A percentile compares a stretch with the other conserved stretches of the same genome.
These are phyloP conservation scores for Chloroceryle aenea DNA, from an alignment of 2,113 vertebrate species.

Conservation along the genomic window DNA sequence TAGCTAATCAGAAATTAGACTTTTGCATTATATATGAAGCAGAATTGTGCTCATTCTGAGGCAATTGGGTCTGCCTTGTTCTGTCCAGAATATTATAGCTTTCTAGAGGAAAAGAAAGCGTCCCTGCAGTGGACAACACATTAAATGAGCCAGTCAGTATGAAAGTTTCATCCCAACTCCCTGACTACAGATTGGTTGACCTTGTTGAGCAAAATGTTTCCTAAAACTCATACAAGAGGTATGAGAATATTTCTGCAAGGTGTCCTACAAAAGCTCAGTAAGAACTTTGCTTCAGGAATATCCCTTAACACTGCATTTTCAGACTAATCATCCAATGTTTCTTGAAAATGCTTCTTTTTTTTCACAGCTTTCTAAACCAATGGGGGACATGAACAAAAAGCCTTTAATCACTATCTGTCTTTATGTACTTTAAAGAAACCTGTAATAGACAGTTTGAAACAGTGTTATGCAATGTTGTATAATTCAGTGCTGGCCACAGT, in stretches of 20 bases:
- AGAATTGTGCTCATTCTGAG: background rate
- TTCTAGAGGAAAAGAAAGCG: background rate
- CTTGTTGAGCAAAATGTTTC: background rate
- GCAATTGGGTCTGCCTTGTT: background rate
- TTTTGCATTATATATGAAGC: background rate
- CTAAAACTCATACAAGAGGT: background rate
- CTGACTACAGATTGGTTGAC: background rate
- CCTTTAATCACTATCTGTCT: conserved; percentile 30
- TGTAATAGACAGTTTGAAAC: conserved; percentile 19
- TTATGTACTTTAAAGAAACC: conserved; percentile 21
- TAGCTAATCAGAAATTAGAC: background rate
- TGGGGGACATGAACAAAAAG: background rate
- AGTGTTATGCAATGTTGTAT: conserved; percentile 1
- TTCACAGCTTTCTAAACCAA: background rate
- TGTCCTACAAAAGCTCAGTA: fast-evolving
- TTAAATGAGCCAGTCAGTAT: background rate
- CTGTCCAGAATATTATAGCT: background rate
- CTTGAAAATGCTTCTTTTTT: conserved; percentile 6
- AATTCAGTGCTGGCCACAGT: conserved; percentile 28
- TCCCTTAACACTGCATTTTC: background rate
- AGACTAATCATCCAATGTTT: background rate
- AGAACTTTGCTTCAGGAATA: background rate
- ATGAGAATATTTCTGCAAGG: background rate
- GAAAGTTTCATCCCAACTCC: background rate
- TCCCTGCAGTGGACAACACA: fast-evolving